phyloP scores from a whole-genome alignment of 2,888 invertebrate species.

The Chesias legatella region DNA sequence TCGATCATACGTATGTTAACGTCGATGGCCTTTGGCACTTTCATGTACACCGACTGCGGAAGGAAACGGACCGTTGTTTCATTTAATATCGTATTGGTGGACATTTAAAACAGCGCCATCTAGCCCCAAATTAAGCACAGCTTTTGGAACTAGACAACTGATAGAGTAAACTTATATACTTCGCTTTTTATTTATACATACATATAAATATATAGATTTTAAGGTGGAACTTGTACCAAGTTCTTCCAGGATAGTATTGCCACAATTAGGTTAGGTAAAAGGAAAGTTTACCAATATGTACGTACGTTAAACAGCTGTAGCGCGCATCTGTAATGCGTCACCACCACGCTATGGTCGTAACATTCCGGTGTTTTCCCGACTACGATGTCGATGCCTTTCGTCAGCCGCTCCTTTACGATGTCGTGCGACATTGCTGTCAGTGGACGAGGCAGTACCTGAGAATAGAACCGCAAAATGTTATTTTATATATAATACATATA shows the following conservation, averaged over 20 bases:
- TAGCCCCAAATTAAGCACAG: too few relatives aligned
- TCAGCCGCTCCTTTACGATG: conserved; percentile 43
- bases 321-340: conserved; percentile 53
- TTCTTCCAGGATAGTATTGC: too few relatives aligned
- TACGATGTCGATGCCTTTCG: conserved; percentile 33
- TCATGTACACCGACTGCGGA: conserved; percentile 69
- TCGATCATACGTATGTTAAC: conserved; percentile 76
- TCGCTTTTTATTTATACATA: too few relatives aligned
- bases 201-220: too few relatives aligned
- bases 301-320: conserved; percentile 60
- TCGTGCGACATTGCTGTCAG: conserved; percentile 77
- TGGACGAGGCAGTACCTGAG: conserved; percentile 83
- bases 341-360: conserved; percentile 38
- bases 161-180: too few relatives aligned
- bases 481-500: too few relatives aligned
- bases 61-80: conserved; percentile 25
- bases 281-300: background rate
- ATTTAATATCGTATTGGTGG: too few relatives aligned
- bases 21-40: conserved; percentile 60
- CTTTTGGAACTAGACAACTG: too few relatives aligned
- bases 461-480: too few relatives aligned
- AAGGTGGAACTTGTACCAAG: too few relatives aligned
- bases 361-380: conserved; percentile 33
- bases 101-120: too few relatives aligned
- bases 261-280: too few relatives aligned